A percentile compares a stretch with the other conserved stretches of the same genome.
phyloP scores from a whole-genome alignment of 2,113 vertebrate genomes.

The Aramus guarauna region DNA sequence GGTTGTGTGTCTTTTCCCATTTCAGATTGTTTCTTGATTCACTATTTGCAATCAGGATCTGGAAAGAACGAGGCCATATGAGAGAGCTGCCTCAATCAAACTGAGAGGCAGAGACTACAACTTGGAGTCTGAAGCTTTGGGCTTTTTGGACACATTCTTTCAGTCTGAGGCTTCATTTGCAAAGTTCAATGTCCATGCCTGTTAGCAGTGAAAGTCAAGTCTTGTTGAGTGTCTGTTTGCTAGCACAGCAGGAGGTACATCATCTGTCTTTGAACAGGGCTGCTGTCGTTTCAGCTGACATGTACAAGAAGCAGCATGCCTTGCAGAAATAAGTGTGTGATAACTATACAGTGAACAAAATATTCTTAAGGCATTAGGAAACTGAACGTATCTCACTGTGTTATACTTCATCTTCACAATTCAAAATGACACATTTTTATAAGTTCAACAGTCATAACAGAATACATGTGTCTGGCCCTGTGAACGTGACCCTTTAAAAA shows the following conservation, averaged over 20 bases:
- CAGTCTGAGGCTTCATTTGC: constrained; percentile 36
- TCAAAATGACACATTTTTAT: constrained; percentile 62
- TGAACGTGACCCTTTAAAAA: not conserved
- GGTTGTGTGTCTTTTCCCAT: not conserved
- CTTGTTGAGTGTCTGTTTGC: constrained; percentile 60
- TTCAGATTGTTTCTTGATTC: not conserved
- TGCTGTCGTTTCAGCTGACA: constrained; percentile 59
- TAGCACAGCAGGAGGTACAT: constrained; percentile 53
- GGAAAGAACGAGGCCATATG: not conserved
- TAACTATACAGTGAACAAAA: constrained; percentile 57
- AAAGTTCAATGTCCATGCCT: constrained; percentile 59
- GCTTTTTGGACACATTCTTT: constrained; percentile 25
- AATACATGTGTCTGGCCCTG: not conserved
- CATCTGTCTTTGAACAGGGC: constrained; percentile 42
- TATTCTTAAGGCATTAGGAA: constrained; percentile 53
- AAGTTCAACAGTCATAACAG: constrained; percentile 4
- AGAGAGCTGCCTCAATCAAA: not conserved
- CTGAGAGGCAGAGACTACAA: not conserved
- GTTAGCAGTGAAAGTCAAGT: constrained; percentile 71
- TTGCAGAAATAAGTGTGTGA: constrained; percentile 62
- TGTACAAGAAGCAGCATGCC: constrained; percentile 58
- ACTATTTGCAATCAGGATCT: not conserved
- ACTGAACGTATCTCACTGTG: constrained; percentile 20
- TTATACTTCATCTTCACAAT: constrained; percentile 37
- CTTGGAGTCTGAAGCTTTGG: constrained; percentile 7